Conservation (phyloP, 2,888 invertebrate species). For the Lepidocyrtoides sp. region DNA sequence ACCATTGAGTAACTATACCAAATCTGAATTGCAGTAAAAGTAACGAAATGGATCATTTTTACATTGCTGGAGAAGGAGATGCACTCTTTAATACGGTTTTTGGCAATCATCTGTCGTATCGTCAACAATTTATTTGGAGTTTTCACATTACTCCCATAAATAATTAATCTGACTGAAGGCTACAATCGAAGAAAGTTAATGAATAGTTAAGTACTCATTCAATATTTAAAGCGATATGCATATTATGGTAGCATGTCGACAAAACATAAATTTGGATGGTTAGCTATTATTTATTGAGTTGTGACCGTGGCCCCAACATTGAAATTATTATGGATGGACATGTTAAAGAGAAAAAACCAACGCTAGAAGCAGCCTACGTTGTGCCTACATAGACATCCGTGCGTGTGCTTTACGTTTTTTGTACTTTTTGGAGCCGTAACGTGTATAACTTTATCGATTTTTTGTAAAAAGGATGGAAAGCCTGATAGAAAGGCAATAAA, state of each 20-base stretch:
- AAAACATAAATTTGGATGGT: too few relatives aligned
- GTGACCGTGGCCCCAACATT: constrained; percentile 1
- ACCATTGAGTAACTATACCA: too few relatives aligned
- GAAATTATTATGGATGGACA: constrained; percentile 4
- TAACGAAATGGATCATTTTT: not conserved
- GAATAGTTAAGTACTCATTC: not conserved
- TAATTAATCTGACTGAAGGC: not conserved
- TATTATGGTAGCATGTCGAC: not conserved
- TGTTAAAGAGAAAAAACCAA: not conserved
- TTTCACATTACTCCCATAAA: not conserved
- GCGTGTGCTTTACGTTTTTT: not conserved
- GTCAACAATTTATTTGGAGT: not conserved
- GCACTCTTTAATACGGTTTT: not conserved
- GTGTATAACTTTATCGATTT: constrained; percentile 8
- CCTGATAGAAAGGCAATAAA: not conserved
- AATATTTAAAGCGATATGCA: not conserved
- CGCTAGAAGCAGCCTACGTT: not conserved
- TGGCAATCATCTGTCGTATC: not conserved
- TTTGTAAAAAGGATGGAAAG: not conserved
- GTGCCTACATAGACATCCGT: not conserved
- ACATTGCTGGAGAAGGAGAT: not conserved
- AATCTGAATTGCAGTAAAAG: too few relatives aligned
- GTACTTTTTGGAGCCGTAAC: not conserved
- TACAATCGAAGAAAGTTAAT: not conserved
- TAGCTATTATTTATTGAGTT: too few relatives aligned